phyloP scores from a whole-genome alignment of 2,888 invertebrate species.

The Microchrysa polita region DNA sequence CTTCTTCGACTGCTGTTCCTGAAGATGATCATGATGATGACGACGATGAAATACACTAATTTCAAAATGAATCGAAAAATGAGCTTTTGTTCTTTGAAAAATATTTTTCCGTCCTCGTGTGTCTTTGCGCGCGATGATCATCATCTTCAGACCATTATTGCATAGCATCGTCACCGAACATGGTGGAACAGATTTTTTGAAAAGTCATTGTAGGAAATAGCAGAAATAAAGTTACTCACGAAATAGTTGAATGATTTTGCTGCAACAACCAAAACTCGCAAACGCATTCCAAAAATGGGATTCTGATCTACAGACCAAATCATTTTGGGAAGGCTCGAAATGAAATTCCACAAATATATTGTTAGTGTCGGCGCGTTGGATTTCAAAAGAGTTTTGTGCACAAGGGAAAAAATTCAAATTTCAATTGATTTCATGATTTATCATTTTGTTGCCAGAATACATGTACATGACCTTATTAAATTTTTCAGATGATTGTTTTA shows the following conservation, averaged over 20 bases:
- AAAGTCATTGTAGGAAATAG: slow-evolving; percentile 41
- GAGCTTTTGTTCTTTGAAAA: slow-evolving; percentile 33
- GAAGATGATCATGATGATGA: neutral
- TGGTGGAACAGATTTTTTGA: neutral
- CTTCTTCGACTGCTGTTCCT: no score
- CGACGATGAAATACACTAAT: slow-evolving; percentile 21
- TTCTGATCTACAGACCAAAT: slow-evolving; percentile 3
- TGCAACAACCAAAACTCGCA: neutral
- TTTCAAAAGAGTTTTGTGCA: neutral
- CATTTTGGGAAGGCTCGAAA: neutral
- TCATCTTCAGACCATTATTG: no score
- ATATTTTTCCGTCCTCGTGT: neutral
- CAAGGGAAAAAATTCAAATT: slow-evolving; percentile 1
- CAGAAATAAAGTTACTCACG: slow-evolving; percentile 31
- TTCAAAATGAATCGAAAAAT: slow-evolving; percentile 32
- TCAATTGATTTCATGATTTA: slow-evolving; percentile 3
- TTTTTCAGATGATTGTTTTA: no score
- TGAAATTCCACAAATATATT: neutral
- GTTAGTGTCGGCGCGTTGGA: neutral
- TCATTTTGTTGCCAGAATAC: neutral
- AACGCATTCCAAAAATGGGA: slow-evolving; percentile 34
- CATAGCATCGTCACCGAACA: slow-evolving; percentile 17
- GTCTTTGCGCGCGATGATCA: neutral
- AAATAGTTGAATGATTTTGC: neutral
- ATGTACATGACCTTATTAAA: no score